phyloP scores from a whole-genome alignment of 2,113 vertebrate genomes.

The Sigmodon hispidus region DNA sequence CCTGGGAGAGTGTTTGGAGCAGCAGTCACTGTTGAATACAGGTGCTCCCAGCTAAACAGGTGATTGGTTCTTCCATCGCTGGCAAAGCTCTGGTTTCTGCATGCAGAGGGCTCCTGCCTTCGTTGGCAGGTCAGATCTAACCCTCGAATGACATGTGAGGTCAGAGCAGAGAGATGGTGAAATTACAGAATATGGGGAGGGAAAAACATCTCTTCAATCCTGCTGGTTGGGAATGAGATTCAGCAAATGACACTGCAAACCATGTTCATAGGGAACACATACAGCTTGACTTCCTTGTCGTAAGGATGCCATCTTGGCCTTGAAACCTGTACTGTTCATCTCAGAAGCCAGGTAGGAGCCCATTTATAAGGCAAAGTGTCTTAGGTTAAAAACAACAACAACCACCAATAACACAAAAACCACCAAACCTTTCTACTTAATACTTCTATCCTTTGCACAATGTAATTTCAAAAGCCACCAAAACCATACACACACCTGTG shows the following conservation, averaged over 20 bases:
- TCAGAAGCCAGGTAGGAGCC: too few relatives aligned
- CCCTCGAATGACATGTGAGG: background rate
- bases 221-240: background rate
- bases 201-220: background rate
- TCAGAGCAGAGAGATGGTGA: too few relatives aligned
- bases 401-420: background rate
- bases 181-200: background rate
- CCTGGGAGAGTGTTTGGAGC: background rate
- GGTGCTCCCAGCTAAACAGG: background rate
- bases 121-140: background rate
- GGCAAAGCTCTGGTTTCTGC: background rate
- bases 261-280: background rate
- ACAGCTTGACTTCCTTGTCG: background rate
- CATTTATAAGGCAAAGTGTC: background rate
- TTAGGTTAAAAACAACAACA: background rate
- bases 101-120: background rate
- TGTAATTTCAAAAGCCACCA: background rate
- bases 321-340: background rate
- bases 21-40: background rate
- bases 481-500: fast-evolving
- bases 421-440: background rate
- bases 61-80: background rate
- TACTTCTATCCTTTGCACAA: background rate
- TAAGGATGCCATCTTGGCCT: background rate
- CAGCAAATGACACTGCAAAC: background rate